Percentiles rank a stretch among this genome's conserved stretches.
phyloP scores from a whole-genome alignment of 2,113 vertebrate genomes.

The Salvelinus alpinus region DNA sequence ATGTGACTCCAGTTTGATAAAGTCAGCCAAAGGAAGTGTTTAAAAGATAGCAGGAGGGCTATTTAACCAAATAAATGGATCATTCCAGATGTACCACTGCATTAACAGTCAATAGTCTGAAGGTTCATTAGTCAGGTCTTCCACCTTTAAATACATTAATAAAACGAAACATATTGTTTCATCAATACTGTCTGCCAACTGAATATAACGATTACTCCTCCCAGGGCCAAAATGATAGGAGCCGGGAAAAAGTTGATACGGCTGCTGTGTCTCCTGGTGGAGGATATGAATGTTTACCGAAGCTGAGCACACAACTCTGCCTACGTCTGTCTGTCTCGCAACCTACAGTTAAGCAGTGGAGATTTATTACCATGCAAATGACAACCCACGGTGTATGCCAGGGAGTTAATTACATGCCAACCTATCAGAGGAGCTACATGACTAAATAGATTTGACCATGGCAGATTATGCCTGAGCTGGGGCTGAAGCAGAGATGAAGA shows the following conservation, averaged over 20 bases:
- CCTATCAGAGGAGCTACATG: slow-evolving; percentile 62
- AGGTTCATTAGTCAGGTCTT: slow-evolving; percentile 44
- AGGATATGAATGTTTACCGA: slow-evolving; percentile 43
- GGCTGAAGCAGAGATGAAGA: slow-evolving; percentile 27
- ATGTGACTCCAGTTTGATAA: slow-evolving; percentile 53
- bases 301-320: slow-evolving; percentile 41
- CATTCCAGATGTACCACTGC: slow-evolving; percentile 28
- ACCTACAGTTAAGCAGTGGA: slow-evolving; percentile 52
- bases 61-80: slow-evolving; percentile 53
- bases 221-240: slow-evolving; percentile 25
- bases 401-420: slow-evolving; percentile 71
- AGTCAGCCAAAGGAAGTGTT: slow-evolving; percentile 51
- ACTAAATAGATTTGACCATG: slow-evolving; percentile 64
- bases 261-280: too few relatives aligned
- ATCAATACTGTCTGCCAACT: slow-evolving; percentile 50
- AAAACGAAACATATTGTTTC: slow-evolving; percentile 45
- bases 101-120: slow-evolving; percentile 50
- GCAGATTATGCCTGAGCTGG: slow-evolving; percentile 46
- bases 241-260: slow-evolving; percentile 28
- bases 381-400: slow-evolving; percentile 64
- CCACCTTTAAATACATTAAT: slow-evolving; percentile 56
- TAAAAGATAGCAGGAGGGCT: slow-evolving; percentile 50
- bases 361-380: slow-evolving; percentile 72
- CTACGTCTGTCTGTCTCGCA: slow-evolving; percentile 18
- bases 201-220: slow-evolving; percentile 38